These are phyloP conservation scores for Felis chaus DNA, from an alignment of 2,113 vertebrate species.

Conservation along the genomic window DNA sequence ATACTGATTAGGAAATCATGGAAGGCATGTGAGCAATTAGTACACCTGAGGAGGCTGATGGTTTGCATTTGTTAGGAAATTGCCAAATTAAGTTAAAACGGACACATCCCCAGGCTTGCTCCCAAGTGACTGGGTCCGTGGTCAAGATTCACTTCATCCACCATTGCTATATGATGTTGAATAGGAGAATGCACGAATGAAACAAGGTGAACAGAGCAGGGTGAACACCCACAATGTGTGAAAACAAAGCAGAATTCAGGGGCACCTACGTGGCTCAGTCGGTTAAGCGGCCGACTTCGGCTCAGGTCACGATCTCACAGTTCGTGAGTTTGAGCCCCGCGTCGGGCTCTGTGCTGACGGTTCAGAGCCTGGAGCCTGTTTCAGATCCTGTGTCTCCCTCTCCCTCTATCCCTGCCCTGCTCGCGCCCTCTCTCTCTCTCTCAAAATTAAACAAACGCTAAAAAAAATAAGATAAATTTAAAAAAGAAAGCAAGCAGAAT, in stretches of 20 bases:
- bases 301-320: no score
- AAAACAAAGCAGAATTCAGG: no score
- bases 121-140: not conserved
- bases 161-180: rapidly evolving
- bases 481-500: not conserved
- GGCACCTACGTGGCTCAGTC: no score
- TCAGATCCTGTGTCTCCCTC: no score
- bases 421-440: no score
- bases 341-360: no score
- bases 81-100: not conserved
- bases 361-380: no score
- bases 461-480: no score
- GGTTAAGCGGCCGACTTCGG: no score
- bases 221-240: rapidly evolving
- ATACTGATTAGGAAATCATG: not conserved
- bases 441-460: no score
- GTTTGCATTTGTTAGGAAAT: not conserved
- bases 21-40: not conserved
- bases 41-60: not conserved
- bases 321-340: no score
- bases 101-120: not conserved
- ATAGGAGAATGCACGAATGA: not conserved
- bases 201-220: not conserved
- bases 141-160: not conserved
- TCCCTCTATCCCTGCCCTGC: no score